Conservation (phyloP, 2,888 invertebrate genomes). For the Dryobota labecula region DNA sequence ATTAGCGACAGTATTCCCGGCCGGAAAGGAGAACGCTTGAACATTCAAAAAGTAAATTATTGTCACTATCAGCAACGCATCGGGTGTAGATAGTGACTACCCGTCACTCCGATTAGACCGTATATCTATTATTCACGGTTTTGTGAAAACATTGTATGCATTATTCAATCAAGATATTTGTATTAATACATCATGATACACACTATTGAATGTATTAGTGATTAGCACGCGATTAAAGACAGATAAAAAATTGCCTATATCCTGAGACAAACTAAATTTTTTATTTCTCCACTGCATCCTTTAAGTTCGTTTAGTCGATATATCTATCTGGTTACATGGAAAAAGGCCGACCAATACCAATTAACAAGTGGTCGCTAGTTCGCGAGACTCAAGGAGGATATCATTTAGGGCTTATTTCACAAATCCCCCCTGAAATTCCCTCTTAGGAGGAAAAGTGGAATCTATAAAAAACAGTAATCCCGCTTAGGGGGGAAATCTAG, state of each 20-base stretch:
- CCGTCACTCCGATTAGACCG: conserved; percentile 48
- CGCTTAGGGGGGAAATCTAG: no score
- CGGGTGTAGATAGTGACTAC: conserved; percentile 37
- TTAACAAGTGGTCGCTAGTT: no score
- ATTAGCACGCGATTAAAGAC: conserved; percentile 23
- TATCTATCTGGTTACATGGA: not conserved
- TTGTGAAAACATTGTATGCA: conserved; percentile 52
- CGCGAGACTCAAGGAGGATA: not conserved
- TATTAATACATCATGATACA: conserved; percentile 40
- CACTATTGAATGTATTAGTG: conserved; percentile 24
- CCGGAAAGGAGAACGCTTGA: conserved; percentile 33
- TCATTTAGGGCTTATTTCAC: no score
- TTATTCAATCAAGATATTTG: conserved; percentile 45
- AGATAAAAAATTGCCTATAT: not conserved
- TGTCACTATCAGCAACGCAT: conserved; percentile 48
- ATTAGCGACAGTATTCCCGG: conserved; percentile 40
- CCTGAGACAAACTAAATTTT: not conserved
- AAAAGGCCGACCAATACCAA: not conserved
- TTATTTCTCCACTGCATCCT: not conserved
- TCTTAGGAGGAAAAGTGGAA: no score
- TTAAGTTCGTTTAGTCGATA: not conserved
- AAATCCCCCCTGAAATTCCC: no score
- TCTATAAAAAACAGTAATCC: no score
- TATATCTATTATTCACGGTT: conserved; percentile 53
- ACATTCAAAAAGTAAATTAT: conserved; percentile 49